phyloP scores from a whole-genome alignment of 1,140 invertebrate genomes.

The Asobara japonica region DNA sequence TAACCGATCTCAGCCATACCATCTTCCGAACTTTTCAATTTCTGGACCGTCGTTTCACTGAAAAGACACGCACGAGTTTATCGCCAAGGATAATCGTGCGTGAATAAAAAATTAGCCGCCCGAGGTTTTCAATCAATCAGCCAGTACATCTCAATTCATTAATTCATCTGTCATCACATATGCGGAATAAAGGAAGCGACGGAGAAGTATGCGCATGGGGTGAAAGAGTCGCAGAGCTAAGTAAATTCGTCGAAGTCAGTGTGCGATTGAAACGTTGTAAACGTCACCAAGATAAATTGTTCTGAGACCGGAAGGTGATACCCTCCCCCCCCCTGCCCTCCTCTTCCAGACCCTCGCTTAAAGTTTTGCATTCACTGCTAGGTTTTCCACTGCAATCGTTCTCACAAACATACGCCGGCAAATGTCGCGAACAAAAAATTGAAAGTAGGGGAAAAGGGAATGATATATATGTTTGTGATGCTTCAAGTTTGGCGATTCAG shows the following conservation, averaged over 20 bases:
- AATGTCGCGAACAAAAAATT: background rate
- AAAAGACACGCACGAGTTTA: background rate
- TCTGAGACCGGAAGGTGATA: background rate
- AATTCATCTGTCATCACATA: background rate
- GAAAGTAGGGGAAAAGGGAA: background rate
- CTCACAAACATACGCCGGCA: background rate
- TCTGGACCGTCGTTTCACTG: background rate
- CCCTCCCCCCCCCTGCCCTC: background rate
- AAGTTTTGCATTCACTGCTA: background rate
- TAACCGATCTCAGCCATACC: background rate
- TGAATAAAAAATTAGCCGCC: constrained; percentile 1
- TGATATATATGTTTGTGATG: background rate
- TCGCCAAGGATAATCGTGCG: background rate
- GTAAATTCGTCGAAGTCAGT: constrained; percentile 18
- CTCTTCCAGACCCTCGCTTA: background rate
- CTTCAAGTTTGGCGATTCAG: background rate
- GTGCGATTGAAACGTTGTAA: constrained; percentile 29
- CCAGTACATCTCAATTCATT: background rate
- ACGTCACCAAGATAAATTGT: constrained; percentile 33
- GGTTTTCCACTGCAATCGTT: background rate
- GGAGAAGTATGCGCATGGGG: background rate
- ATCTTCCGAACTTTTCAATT: background rate
- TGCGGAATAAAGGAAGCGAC: constrained; percentile 1
- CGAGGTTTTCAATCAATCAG: constrained; percentile 13
- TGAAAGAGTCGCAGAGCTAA: background rate